phyloP scores from a whole-genome alignment of 2,797 vertebrate genomes.

The Arctocebus calabarensis region DNA sequence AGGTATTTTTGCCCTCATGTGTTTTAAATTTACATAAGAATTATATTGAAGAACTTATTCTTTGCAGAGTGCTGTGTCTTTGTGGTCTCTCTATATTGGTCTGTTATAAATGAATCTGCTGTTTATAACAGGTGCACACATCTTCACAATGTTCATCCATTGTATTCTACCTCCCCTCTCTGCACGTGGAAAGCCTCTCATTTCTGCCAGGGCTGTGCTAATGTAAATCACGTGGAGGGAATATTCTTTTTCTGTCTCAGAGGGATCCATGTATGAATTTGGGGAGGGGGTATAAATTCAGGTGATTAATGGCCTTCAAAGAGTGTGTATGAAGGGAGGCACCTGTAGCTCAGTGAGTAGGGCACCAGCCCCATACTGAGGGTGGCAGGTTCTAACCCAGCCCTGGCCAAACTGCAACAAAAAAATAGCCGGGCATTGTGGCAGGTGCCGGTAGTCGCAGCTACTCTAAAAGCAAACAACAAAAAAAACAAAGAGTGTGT shows the following conservation, averaged over 20 bases:
- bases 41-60: neutral
- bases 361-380: too few relatives aligned
- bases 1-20: neutral
- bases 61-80: neutral
- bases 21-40: slow-evolving; percentile 37
- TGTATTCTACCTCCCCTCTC: neutral
- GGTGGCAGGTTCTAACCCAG: too few relatives aligned
- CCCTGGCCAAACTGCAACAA: too few relatives aligned
- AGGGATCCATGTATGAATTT: neutral
- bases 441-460: too few relatives aligned
- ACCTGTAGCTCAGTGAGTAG: too few relatives aligned
- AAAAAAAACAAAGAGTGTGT: neutral
- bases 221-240: neutral
- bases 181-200: neutral
- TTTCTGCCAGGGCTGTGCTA: neutral
- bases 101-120: neutral
- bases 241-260: neutral
- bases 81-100: neutral
- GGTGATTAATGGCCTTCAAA: neutral
- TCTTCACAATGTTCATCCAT: neutral
- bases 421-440: too few relatives aligned
- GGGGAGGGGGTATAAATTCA: neutral
- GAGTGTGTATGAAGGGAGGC: neutral
- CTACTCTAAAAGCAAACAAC: too few relatives aligned
- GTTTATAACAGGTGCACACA: neutral